A percentile compares a stretch with the other conserved stretches of the same genome.
These are phyloP conservation scores for Agonopterix heracliana DNA, from an alignment of 2,888 invertebrate species.

Conservation along the genomic window DNA sequence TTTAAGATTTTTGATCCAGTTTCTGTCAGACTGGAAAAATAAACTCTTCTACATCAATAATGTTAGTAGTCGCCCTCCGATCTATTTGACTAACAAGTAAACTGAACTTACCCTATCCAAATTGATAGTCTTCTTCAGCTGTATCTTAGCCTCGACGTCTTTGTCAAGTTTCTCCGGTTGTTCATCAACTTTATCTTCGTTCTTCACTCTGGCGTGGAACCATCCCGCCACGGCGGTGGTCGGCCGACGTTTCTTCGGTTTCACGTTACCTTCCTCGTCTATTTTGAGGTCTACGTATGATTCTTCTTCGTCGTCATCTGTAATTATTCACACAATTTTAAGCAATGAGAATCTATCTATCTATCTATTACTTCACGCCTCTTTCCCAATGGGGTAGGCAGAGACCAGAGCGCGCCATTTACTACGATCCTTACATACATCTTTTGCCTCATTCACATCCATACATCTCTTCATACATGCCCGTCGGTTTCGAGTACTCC, in stretches of 20 bases:
- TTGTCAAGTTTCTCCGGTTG: slow-evolving; percentile 23
- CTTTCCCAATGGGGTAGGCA: too few relatives aligned
- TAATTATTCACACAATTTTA: background rate
- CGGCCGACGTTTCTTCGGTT: slow-evolving; percentile 41
- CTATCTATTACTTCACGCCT: too few relatives aligned
- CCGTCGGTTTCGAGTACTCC: too few relatives aligned
- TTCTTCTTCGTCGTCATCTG: slow-evolving; percentile 63
- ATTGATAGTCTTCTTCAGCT: slow-evolving; percentile 57
- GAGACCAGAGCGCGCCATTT: too few relatives aligned
- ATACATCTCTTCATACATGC: too few relatives aligned
- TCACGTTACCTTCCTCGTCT: slow-evolving; percentile 56
- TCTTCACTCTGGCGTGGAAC: slow-evolving; percentile 53
- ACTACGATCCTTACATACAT: too few relatives aligned
- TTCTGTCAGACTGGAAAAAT: too few relatives aligned
- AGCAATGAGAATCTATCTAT: too few relatives aligned
- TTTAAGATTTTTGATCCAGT: background rate
- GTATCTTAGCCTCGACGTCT: slow-evolving; percentile 48
- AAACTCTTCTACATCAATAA: too few relatives aligned
- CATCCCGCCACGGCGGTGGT: slow-evolving; percentile 33
- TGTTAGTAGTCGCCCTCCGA: too few relatives aligned
- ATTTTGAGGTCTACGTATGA: slow-evolving; percentile 60
- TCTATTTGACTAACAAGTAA: too few relatives aligned
- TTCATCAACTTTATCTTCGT: slow-evolving; percentile 27
- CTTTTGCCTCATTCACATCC: too few relatives aligned
- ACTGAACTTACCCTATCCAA: slow-evolving; percentile 50